A percentile compares a stretch with the other conserved stretches of the same genome.
Evolutionary conservation across 2,113 vertebrate species (phyloP).

Genomic region (Stegostoma tigrinum): DNA sequence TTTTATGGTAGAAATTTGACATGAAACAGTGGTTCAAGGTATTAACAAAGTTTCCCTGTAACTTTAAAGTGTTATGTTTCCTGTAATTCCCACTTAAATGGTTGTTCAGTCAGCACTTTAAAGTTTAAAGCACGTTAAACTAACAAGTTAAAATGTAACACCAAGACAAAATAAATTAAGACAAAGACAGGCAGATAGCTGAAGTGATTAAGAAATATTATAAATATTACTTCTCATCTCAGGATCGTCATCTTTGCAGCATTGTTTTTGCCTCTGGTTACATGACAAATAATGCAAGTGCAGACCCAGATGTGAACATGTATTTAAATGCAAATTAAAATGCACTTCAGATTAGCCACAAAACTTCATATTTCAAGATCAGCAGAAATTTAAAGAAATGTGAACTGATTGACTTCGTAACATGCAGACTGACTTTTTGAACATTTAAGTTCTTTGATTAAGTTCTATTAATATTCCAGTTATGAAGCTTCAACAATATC

Average conservation of each 20-base stretch:
- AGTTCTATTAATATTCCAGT: slow-evolving; percentile 82
- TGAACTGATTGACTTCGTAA: slow-evolving; percentile 97
- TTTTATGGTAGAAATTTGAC: background rate
- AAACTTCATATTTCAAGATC: slow-evolving; percentile 71
- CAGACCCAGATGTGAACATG: slow-evolving; percentile 70
- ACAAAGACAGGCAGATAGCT: background rate
- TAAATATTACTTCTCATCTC: background rate
- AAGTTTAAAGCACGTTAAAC: too few species aligned
- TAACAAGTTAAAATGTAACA: background rate
- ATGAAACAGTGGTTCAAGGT: slow-evolving; percentile 87
- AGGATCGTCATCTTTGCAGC: background rate
- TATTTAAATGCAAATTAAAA: slow-evolving; percentile 85
- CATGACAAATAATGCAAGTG: background rate
- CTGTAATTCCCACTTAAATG: background rate
- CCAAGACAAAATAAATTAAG: background rate
- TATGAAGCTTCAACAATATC: slow-evolving; percentile 72
- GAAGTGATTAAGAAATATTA: background rate
- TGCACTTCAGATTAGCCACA: slow-evolving; percentile 97
- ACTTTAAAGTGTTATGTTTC: slow-evolving; percentile 56
- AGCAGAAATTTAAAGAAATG: slow-evolving; percentile 69
- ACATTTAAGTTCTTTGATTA: slow-evolving; percentile 60
- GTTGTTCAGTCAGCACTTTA: background rate
- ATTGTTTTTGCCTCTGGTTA: background rate
- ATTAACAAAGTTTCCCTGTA: slow-evolving; percentile 96
- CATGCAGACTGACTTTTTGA: slow-evolving; percentile 62